phyloP scores from a whole-genome alignment of 2,888 invertebrate genomes.

The Ferdinandea cuprea region DNA sequence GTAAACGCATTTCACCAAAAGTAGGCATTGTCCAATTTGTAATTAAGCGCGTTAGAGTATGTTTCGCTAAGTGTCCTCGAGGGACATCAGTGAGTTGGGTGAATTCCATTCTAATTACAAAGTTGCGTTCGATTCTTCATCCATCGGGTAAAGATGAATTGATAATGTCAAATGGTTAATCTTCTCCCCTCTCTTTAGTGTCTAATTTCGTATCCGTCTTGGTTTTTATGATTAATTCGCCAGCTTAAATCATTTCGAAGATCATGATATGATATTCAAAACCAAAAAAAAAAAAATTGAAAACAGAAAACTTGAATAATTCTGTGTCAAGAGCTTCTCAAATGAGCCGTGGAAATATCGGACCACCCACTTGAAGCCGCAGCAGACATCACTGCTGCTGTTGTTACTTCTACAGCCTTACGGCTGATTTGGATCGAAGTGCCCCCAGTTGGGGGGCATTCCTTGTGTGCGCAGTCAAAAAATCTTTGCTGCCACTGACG shows the following conservation, averaged over 20 bases:
- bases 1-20: constrained; percentile 67
- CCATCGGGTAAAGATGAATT: constrained; percentile 62
- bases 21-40: constrained; percentile 50
- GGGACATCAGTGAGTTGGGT: constrained; percentile 7
- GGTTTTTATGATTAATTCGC: constrained; percentile 67
- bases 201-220: constrained; percentile 59
- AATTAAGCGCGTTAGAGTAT: constrained; percentile 67
- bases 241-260: constrained; percentile 69
- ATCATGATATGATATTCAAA: constrained; percentile 72
- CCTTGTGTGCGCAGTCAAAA: constrained; percentile 66
- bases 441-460: constrained; percentile 72
- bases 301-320: constrained; percentile 73
- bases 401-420: constrained; percentile 64
- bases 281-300: constrained; percentile 41
- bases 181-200: constrained; percentile 33
- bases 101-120: constrained; percentile 47
- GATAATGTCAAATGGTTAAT: constrained; percentile 54
- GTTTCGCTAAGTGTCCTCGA: constrained; percentile 27
- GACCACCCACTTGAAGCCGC: constrained; percentile 73
- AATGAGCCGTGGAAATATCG: constrained; percentile 74
- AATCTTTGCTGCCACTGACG: constrained; percentile 58
- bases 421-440: constrained; percentile 67
- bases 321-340: constrained; percentile 73
- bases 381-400: constrained; percentile 66
- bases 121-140: constrained; percentile 8